Evolutionary conservation across 2,797 vertebrate species (phyloP), one percentile per base, ranked within the genome.

Genomic region (Clarias platycephalus): DNA sequence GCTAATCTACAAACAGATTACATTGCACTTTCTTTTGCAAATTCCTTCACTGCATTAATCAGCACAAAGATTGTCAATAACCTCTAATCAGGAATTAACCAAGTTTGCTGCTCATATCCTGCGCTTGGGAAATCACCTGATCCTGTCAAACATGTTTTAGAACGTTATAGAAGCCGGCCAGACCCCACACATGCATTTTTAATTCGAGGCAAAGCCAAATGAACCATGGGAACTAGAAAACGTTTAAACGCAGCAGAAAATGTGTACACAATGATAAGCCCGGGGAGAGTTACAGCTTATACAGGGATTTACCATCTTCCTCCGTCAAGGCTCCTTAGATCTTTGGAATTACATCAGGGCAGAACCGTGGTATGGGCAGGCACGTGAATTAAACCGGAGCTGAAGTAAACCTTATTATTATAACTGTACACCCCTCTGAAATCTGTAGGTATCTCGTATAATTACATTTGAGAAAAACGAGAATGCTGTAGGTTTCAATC

Each of bases 281-380:
- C 55, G 5, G 77, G 80, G 72, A 49, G 86, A 87, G 37, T 80
- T 84, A 82, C 72, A 74, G 83, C 86, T 89, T 80, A 74, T 62
- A 80, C 71, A 75, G 64, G 64, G 82, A 76, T 85, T 83, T 66
- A 40, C 79, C 87, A 84, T 84, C 12, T 64, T 86, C 49, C 20
- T 49, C 83, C 80, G 63, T 83, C 74, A 16, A 89, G 87, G 88
- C 88, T 93, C 88, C 57, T 88, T 64, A 64, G 87, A 87, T 85
- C 83, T 70, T 85, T 81, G 80, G 92, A 91, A 94, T 93, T 94
- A 92, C 89, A 92, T 91, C 86, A 82, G 12, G 87, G 91, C 90
- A 90, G 88, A 83, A 80, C 8, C 37, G 62, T 31, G 28, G 53
- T 24, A 53, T 1, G 79, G 34, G 26, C 37, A 5, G 53, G 49